Percentiles rank a stretch among this genome's conserved stretches.
Evolutionary conservation across 92 coral and sea anemone species (phyloP).

Genomic region (Phenganax subtilis): DNA sequence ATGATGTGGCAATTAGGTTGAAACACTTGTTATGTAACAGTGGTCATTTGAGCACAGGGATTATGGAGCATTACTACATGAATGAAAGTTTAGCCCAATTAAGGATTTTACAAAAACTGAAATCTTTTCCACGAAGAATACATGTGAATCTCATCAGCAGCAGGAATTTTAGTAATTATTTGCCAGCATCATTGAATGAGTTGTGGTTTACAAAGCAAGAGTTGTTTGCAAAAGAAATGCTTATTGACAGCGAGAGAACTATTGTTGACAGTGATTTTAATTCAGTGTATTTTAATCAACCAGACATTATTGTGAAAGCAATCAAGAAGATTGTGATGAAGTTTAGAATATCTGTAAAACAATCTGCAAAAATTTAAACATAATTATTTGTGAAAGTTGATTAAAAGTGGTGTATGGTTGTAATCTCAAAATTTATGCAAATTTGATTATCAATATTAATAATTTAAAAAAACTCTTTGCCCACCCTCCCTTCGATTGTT

Average conservation of each 20-base stretch:
- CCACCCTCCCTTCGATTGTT: not conserved
- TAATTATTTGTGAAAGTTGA: too few relatives aligned
- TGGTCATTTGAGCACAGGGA: slow-evolving; percentile 80
- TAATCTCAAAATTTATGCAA: too few relatives aligned
- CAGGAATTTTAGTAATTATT: slow-evolving; percentile 14
- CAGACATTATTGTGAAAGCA: slow-evolving; percentile 54
- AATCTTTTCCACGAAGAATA: slow-evolving; percentile 62
- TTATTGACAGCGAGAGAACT: slow-evolving; percentile 55
- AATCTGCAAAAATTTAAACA: slow-evolving; percentile 14
- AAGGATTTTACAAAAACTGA: slow-evolving; percentile 61
- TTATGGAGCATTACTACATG: slow-evolving; percentile 74
- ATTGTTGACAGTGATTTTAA: slow-evolving; percentile 60
- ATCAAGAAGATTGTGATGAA: slow-evolving; percentile 60
- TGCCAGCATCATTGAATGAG: slow-evolving; percentile 12
- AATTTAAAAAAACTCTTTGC: not conserved
- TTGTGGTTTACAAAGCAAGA: slow-evolving; percentile 63
- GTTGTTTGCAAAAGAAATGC: slow-evolving; percentile 46
- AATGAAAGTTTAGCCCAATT: slow-evolving; percentile 90
- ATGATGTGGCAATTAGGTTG: slow-evolving; percentile 59
- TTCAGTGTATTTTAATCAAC: slow-evolving; percentile 62
- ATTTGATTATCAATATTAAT: too few relatives aligned
- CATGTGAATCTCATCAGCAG: slow-evolving; percentile 65
- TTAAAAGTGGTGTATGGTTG: too few relatives aligned
- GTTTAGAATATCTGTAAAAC: slow-evolving; percentile 56
- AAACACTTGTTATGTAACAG: slow-evolving; percentile 78